A percentile compares a stretch with the other conserved stretches of the same genome.
These are phyloP conservation scores for Noctilio leporinus DNA, from an alignment of 2,113 vertebrate species.

Conservation along the genomic window DNA sequence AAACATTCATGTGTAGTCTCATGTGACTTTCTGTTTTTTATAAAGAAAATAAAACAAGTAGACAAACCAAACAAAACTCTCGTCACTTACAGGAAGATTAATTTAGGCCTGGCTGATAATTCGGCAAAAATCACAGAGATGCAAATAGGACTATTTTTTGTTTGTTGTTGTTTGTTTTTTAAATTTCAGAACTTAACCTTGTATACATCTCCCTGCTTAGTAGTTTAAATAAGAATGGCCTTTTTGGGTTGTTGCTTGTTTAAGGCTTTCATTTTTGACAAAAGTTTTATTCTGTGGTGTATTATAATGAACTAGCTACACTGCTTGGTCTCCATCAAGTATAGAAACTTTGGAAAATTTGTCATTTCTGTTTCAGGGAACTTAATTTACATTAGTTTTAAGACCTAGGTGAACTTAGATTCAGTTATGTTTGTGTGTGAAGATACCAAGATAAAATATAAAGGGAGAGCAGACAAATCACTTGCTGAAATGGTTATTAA, in stretches of 20 bases:
- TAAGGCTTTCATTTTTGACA: background rate
- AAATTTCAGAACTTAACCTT: slow-evolving; percentile 1
- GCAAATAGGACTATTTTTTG: background rate
- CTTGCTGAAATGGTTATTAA: background rate
- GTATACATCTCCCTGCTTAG: background rate
- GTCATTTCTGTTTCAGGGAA: background rate
- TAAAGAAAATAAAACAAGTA: slow-evolving; percentile 27
- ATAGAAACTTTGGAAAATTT: background rate
- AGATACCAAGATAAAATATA: background rate
- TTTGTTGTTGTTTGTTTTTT: background rate
- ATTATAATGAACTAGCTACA: background rate
- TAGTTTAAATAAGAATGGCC: slow-evolving; percentile 3
- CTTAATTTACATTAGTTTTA: background rate
- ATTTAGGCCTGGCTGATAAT: slow-evolving; percentile 25
- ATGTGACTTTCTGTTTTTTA: background rate
- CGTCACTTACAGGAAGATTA: background rate
- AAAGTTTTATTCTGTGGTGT: background rate
- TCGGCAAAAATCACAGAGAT: slow-evolving; percentile 30
- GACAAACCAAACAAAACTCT: slow-evolving; percentile 18
- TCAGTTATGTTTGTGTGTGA: background rate
- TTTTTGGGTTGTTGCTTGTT: slow-evolving; percentile 7
- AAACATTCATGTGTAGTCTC: slow-evolving; percentile 31
- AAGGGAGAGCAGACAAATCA: background rate
- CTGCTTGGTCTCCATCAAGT: background rate
- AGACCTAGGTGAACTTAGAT: background rate